Evolutionary conservation across 2,888 invertebrate species (phyloP).

Genomic region (Lomographa bimaculata): DNA sequence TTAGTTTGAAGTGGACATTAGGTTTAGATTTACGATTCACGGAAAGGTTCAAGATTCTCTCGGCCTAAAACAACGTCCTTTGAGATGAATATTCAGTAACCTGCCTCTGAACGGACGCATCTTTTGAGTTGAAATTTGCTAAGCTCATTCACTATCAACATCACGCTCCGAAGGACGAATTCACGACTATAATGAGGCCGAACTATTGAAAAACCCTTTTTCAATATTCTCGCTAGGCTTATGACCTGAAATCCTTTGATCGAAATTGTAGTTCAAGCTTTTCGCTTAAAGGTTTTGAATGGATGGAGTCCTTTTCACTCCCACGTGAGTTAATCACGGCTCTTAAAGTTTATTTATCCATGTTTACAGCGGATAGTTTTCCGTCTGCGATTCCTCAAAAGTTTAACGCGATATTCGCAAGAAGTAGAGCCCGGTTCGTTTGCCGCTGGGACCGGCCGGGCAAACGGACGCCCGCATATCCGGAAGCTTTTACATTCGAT

Average conservation of each 20-base stretch:
- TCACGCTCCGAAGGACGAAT: slow-evolving; percentile 11
- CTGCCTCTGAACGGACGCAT: background rate
- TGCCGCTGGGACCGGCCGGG: slow-evolving; percentile 14
- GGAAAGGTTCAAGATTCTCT: slow-evolving; percentile 20
- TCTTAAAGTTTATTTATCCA: slow-evolving; percentile 23
- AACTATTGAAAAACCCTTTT: slow-evolving; percentile 22
- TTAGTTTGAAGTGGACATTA: slow-evolving; percentile 26
- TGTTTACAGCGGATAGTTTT: slow-evolving; percentile 25
- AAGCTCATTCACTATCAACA: slow-evolving; percentile 10
- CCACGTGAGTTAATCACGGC: slow-evolving; percentile 30
- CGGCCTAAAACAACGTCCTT: slow-evolving; percentile 13
- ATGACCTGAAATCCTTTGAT: slow-evolving; percentile 16
- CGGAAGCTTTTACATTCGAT: slow-evolving; percentile 57
- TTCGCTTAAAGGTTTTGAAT: slow-evolving; percentile 13
- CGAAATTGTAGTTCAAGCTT: slow-evolving; percentile 10
- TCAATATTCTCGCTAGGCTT: slow-evolving; percentile 11
- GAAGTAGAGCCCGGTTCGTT: slow-evolving; percentile 31
- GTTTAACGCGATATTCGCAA: slow-evolving; percentile 32
- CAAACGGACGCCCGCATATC: slow-evolving; percentile 56
- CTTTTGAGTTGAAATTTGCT: slow-evolving; percentile 7
- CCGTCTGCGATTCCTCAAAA: slow-evolving; percentile 31
- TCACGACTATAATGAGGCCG: slow-evolving; percentile 13
- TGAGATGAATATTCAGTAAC: slow-evolving; percentile 12
- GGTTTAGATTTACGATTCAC: slow-evolving; percentile 21
- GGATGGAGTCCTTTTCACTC: slow-evolving; percentile 9